These are phyloP conservation scores for Pseudomyrmex gracilis DNA, from an alignment of 1,140 invertebrate species.

Conservation along the genomic window DNA sequence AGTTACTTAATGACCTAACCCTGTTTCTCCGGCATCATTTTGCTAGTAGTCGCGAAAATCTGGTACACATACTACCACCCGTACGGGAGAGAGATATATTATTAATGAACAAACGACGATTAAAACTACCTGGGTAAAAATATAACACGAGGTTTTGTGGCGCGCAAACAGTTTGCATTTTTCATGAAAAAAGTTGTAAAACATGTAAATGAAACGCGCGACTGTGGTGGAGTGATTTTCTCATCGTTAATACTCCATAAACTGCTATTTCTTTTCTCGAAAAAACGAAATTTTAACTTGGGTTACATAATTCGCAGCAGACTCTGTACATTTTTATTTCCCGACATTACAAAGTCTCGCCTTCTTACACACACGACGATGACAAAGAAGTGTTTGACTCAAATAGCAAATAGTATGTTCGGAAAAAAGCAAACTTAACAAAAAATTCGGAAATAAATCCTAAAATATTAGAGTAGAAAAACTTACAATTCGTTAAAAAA, in stretches of 20 bases:
- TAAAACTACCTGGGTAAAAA: slow-evolving; percentile 33
- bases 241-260: slow-evolving; percentile 36
- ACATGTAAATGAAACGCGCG: slow-evolving; percentile 43
- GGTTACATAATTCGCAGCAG: neutral
- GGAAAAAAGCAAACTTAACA: neutral
- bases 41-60: neutral
- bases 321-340: slow-evolving; percentile 2
- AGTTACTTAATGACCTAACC: neutral
- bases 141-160: slow-evolving; percentile 6
- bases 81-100: neutral
- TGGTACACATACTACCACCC: neutral
- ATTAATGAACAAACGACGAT: slow-evolving; percentile 37
- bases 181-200: slow-evolving; percentile 52
- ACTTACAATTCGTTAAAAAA: too few species aligned
- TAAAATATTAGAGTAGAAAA: too few species aligned
- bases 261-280: neutral
- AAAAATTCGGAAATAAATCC: neutral
- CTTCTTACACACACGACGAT: neutral
- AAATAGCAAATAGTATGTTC: neutral
- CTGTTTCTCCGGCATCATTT: neutral
- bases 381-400: neutral
- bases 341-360: neutral
- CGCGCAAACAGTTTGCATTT: slow-evolving; percentile 41
- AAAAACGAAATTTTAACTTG: neutral
- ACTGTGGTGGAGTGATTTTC: slow-evolving; percentile 33